These are phyloP conservation scores for Muscina levida DNA, from an alignment of 2,888 invertebrate species.

Conservation along the genomic window DNA sequence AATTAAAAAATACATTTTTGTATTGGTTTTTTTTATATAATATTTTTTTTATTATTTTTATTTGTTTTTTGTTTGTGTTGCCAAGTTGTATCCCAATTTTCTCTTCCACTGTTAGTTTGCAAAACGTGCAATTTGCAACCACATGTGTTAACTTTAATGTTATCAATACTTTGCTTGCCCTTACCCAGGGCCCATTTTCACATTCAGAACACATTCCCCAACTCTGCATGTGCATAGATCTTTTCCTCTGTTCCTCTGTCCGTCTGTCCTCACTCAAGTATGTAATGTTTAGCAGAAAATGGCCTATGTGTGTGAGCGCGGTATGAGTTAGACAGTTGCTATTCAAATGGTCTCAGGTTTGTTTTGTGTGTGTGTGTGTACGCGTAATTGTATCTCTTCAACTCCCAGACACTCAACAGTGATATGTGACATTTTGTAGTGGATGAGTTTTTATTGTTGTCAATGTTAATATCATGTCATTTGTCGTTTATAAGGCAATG, in stretches of 20 bases:
- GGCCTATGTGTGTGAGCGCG: not conserved
- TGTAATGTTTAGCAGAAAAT: not conserved
- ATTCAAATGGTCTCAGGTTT: too few relatives aligned
- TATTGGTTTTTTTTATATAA: too few relatives aligned
- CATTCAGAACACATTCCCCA: not conserved
- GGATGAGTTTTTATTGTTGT: conserved; percentile 59
- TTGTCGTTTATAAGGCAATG: conserved; percentile 65
- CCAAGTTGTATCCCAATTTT: too few relatives aligned
- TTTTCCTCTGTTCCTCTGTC: not conserved
- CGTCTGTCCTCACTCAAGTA: not conserved
- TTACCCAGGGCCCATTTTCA: not conserved
- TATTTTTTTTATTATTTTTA: too few relatives aligned
- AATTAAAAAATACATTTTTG: too few relatives aligned
- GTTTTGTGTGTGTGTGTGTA: not conserved
- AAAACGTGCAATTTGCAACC: conserved; percentile 55
- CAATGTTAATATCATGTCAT: conserved; percentile 69
- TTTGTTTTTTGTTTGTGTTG: too few relatives aligned
- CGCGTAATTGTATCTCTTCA: not conserved
- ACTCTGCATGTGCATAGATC: too few relatives aligned
- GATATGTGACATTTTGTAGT: conserved; percentile 16
- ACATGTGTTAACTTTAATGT: conserved; percentile 39
- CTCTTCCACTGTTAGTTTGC: not conserved
- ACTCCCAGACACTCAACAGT: too few relatives aligned
- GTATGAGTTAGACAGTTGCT: too few relatives aligned
- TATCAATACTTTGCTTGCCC: conserved; percentile 48